Conservation (phyloP, 2,113 vertebrate genomes). For the Tamias sibiricus region DNA sequence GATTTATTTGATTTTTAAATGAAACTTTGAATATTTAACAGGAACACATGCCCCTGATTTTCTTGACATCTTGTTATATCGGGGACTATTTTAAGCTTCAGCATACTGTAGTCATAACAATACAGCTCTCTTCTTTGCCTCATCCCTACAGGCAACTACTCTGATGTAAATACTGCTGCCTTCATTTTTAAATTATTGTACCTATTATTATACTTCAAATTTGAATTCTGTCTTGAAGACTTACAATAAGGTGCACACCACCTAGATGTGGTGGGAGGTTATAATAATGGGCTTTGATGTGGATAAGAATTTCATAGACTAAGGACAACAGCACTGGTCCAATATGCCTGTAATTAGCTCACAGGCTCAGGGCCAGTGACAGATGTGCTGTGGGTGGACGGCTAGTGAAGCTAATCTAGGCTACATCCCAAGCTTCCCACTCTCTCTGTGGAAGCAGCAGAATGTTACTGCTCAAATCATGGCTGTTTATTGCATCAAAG, state of each 20-base stretch:
- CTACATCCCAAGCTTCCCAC: background rate
- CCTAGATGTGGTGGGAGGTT: background rate
- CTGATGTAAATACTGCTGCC: background rate
- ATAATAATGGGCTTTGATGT: background rate
- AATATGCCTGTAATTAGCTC: background rate
- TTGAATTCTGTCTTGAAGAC: background rate
- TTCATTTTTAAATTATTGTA: slow-evolving; percentile 31
- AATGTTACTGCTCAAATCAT: slow-evolving; percentile 8
- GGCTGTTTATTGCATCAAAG: background rate
- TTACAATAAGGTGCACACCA: background rate
- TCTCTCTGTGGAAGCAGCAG: background rate
- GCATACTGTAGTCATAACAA: background rate
- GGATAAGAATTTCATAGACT: slow-evolving; percentile 3
- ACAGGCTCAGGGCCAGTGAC: background rate
- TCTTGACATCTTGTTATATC: background rate
- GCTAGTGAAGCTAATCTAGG: background rate
- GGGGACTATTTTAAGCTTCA: slow-evolving; percentile 34
- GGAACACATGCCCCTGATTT: background rate
- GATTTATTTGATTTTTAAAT: slow-evolving; percentile 14
- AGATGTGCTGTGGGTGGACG: slow-evolving; percentile 17
- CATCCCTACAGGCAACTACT: background rate
- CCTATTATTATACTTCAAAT: slow-evolving; percentile 21
- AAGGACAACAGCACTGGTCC: background rate
- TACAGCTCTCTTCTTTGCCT: background rate
- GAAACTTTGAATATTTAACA: background rate